These are phyloP conservation scores for Cerastis leucographa DNA, from an alignment of 2,888 invertebrate genomes.

Conservation along the genomic window DNA sequence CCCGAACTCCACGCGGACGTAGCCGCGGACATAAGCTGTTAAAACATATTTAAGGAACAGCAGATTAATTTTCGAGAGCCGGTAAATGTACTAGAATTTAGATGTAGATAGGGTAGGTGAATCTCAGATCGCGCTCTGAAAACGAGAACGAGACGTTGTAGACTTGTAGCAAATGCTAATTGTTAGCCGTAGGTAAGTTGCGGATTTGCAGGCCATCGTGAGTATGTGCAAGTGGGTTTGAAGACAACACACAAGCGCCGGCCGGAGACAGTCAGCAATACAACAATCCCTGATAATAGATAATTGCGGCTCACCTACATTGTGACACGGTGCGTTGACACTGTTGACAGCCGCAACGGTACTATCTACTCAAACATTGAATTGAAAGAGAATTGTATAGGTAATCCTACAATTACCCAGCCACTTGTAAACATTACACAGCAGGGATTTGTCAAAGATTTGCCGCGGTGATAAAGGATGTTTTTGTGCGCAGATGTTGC, in stretches of 20 bases:
- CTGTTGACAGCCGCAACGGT: slow-evolving; percentile 58
- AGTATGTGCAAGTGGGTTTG: background rate
- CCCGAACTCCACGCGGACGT: background rate
- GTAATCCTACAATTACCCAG: slow-evolving; percentile 61
- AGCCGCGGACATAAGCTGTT: background rate
- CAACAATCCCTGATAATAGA: slow-evolving; percentile 21
- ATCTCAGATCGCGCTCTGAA: background rate
- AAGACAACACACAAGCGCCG: background rate
- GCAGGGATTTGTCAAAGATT: slow-evolving; percentile 64
- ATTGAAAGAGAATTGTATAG: slow-evolving; percentile 53
- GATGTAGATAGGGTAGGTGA: background rate
- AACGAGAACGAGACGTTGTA: background rate
- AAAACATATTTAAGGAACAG: background rate
- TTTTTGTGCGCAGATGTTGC: slow-evolving; percentile 64
- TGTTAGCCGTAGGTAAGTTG: background rate
- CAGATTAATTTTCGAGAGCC: background rate
- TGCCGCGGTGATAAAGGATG: slow-evolving; percentile 66
- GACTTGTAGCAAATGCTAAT: background rate
- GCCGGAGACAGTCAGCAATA: background rate
- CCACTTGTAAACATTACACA: slow-evolving; percentile 66
- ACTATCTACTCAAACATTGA: slow-evolving; percentile 70
- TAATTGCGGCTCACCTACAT: slow-evolving; percentile 37
- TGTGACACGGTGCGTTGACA: slow-evolving; percentile 64
- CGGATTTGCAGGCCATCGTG: background rate
- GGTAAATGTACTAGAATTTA: background rate